A percentile compares a stretch with the other conserved stretches of the same genome.
Conservation (phyloP, 2,113 vertebrate genomes). For the Melanotaenia duboulayi region DNA sequence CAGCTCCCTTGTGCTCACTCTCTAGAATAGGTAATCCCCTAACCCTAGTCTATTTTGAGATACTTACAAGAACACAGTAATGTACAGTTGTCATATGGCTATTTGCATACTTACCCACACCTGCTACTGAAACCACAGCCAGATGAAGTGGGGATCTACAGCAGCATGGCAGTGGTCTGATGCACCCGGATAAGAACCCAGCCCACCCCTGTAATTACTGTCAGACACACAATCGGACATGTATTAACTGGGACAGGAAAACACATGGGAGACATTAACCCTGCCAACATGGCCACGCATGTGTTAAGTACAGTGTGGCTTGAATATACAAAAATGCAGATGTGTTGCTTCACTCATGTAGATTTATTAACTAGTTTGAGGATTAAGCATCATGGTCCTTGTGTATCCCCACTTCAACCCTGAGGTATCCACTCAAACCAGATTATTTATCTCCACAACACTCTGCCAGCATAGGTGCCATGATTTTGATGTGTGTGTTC, state of each 20-base stretch:
- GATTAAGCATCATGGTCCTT: conserved; percentile 34
- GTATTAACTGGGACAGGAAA: conserved; percentile 41
- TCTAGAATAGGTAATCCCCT: conserved; percentile 19
- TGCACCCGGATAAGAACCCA: conserved; percentile 61
- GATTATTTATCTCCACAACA: conserved; percentile 13
- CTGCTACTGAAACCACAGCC: conserved; percentile 72
- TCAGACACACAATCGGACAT: conserved; percentile 60
- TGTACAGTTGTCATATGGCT: conserved; percentile 34
- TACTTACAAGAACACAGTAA: conserved; percentile 36
- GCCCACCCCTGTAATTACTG: conserved; percentile 68
- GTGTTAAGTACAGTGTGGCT: conserved; percentile 30
- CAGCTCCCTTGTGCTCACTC: conserved; percentile 5
- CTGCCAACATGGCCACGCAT: conserved; percentile 52
- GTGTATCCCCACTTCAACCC: not conserved
- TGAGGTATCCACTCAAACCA: not conserved
- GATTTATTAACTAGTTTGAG: conserved; percentile 49
- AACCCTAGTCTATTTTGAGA: conserved; percentile 21
- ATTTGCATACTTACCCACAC: conserved; percentile 58
- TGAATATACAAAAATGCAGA: conserved; percentile 44
- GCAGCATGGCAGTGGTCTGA: conserved; percentile 55
- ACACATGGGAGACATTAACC: conserved; percentile 66
- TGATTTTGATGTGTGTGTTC: not conserved
- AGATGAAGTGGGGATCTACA: conserved; percentile 57
- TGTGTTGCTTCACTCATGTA: conserved; percentile 38
- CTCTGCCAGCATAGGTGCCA: conserved; percentile 22